Percentiles rank a stretch among this genome's conserved stretches.
phyloP scores from a whole-genome alignment of 2,113 vertebrate species.

The Amazona guildingii region DNA sequence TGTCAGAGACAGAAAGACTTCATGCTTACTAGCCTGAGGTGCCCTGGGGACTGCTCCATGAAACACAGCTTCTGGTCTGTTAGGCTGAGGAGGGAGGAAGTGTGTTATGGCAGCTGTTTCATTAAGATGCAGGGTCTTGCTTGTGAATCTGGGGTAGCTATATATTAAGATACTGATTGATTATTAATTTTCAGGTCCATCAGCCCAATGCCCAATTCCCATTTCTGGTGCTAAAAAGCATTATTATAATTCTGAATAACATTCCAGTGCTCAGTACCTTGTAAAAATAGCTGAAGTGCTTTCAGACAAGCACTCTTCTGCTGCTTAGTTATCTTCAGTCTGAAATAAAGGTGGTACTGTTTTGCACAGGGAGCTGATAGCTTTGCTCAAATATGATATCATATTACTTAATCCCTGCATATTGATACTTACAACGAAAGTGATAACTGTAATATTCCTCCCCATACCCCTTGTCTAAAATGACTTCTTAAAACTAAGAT shows the following conservation, averaged over 20 bases:
- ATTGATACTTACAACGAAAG: neutral
- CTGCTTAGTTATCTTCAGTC: neutral
- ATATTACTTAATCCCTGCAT: too few relatives aligned
- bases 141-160: neutral
- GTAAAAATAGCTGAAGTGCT: neutral
- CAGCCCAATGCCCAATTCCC: neutral
- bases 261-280: neutral
- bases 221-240: neutral
- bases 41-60: neutral
- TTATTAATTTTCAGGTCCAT: neutral
- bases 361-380: neutral
- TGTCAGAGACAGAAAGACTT: neutral
- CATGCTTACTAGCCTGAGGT: neutral
- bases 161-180: neutral
- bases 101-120: rapidly evolving
- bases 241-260: neutral
- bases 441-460: neutral
- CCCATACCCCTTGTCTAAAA: neutral
- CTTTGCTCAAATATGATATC: neutral
- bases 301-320: neutral
- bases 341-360: neutral
- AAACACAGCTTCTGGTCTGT: neutral
- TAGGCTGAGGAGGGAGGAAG: neutral
- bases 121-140: neutral
- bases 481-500: neutral